Evolutionary conservation across 2,113 vertebrate genomes (phyloP), one percentile per base, ranked within the genome.

Genomic region (Mionectes macconnelli): DNA sequence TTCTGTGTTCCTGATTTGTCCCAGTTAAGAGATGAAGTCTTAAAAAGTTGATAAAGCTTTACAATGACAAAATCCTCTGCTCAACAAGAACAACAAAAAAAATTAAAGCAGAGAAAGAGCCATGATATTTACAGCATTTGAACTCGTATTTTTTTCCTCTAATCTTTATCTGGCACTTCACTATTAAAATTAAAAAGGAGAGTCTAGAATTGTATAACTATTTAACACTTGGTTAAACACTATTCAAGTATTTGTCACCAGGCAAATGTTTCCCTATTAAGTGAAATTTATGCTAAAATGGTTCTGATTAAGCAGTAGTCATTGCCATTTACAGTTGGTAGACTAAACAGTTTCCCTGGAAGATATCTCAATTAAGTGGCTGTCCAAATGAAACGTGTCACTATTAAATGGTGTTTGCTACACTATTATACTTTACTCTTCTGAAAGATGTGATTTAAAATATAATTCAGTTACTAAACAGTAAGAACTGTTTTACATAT

Each of bases 221-320:
- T 97, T 96, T 96, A 97, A 96, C 87, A 96, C 84, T 94, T 96
- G 96, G 96, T 96, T 97, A 97, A 97, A 88, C 95, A 85, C 92
- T 93, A 70, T 93, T 96, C 95, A 96, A 93, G 92, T 96, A 94
- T 93, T 93, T 97, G 96, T 97, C 96, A 96, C 89, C 66, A 95
- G 90, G 92, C 72, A 94, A 96, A 97, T 94, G 90, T 94, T 93
- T 92, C 69, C 66, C 92, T 93, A 92, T 96, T 95, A 96, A 91
- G 88, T 2, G 0, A 95, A 96, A 97, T 96, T 93, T 95, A 93
- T 93, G 85, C 89, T 75, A 96, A 97, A 94, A 94, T 91, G 84
- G 62, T 93, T 96, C 95, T 97, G 95, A 95, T 96, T 97, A 96
- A 94, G 80, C 88, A 89, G 87, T 80, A 94, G 94, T 84, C 94